Conservation (phyloP, 2,888 invertebrate species). For the Ashinkailepas kermadecensis region DNA sequence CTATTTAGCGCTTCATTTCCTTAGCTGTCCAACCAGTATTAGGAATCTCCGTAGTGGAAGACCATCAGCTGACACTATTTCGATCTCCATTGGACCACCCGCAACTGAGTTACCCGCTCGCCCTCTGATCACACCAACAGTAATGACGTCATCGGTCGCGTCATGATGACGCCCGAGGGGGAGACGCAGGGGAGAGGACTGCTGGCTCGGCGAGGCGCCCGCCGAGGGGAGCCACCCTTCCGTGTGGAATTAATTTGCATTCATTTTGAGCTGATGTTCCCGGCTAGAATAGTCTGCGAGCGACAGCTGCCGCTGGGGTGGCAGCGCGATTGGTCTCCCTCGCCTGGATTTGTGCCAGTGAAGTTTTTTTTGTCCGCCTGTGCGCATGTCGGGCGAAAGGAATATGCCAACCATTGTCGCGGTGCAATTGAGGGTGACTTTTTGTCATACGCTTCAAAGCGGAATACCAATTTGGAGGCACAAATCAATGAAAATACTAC, state of each 20-base stretch:
- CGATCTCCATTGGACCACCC: too few relatives aligned
- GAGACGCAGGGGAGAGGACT: background rate
- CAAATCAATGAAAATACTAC: background rate
- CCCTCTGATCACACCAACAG: too few relatives aligned
- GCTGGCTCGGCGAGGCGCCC: background rate
- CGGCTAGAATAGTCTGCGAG: background rate
- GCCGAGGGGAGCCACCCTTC: slow-evolving; percentile 4
- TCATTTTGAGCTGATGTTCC: background rate
- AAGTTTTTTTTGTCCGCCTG: background rate
- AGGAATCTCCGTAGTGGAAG: too few relatives aligned
- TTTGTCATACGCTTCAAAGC: background rate
- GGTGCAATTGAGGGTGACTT: background rate
- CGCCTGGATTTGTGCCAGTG: background rate
- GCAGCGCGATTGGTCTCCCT: background rate
- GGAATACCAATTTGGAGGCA: background rate
- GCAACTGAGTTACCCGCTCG: too few relatives aligned
- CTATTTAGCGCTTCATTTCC: too few relatives aligned
- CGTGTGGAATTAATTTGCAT: slow-evolving; percentile 13
- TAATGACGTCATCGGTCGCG: background rate
- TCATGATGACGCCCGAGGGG: background rate
- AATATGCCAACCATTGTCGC: background rate
- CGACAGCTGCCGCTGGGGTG: background rate
- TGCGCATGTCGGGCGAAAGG: background rate
- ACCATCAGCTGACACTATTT: too few relatives aligned
- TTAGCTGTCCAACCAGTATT: too few relatives aligned